These are phyloP conservation scores for Accipiter cooperii DNA, from an alignment of 2,113 vertebrate genomes.

Conservation along the genomic window DNA sequence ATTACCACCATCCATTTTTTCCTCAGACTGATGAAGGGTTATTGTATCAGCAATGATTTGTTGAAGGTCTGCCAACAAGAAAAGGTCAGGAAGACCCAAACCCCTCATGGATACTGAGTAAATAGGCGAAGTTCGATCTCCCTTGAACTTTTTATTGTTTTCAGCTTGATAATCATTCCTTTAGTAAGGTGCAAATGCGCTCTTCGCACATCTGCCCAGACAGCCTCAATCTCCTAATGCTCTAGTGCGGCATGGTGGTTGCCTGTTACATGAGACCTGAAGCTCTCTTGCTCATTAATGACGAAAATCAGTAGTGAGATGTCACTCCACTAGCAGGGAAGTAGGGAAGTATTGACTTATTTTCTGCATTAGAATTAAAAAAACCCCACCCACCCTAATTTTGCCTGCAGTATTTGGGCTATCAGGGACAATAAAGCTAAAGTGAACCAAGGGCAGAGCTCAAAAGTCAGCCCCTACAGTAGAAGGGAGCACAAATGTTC, in stretches of 20 bases:
- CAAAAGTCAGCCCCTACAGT: not conserved
- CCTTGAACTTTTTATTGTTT: not conserved
- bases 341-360: not conserved
- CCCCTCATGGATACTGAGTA: not conserved
- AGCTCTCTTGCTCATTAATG: not conserved
- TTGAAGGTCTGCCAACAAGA: not conserved
- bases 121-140: not conserved
- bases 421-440: not conserved
- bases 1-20: not conserved
- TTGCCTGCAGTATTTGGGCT: not conserved
- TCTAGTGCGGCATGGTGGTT: not conserved
- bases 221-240: not conserved
- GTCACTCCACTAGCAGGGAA: not conserved
- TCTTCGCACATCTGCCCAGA: not conserved
- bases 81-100: not conserved
- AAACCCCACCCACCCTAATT: not conserved
- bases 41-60: not conserved
- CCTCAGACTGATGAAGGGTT: not conserved
- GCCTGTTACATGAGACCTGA: not conserved
- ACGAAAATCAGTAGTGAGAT: not conserved
- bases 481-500: not conserved
- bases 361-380: not conserved
- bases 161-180: not conserved
- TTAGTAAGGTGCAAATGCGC: not conserved
- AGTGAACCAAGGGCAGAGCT: not conserved